These are phyloP conservation scores for Amphipoea lucens DNA, from an alignment of 2,888 invertebrate genomes.

Conservation along the genomic window DNA sequence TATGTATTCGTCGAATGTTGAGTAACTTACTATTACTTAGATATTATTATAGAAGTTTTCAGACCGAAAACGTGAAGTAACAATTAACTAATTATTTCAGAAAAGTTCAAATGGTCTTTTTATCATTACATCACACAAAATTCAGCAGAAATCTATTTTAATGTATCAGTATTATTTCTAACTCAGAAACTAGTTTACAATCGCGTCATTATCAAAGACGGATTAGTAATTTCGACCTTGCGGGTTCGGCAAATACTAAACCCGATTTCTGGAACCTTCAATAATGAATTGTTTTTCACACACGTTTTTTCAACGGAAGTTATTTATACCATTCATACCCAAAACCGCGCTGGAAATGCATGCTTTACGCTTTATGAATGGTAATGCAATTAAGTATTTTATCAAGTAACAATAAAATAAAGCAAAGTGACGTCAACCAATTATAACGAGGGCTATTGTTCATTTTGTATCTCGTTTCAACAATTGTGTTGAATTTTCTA, in stretches of 20 bases:
- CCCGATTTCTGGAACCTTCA: conserved; percentile 48
- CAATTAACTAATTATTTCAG: conserved; percentile 24
- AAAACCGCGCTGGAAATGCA: conserved; percentile 37
- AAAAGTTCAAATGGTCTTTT: conserved; percentile 32
- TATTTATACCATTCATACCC: conserved; percentile 31
- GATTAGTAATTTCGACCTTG: conserved; percentile 42
- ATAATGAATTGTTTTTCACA: conserved; percentile 44
- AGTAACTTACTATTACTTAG: conserved; percentile 10
- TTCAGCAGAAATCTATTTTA: conserved; percentile 9
- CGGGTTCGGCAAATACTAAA: conserved; percentile 34
- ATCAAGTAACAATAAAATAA: conserved; percentile 46
- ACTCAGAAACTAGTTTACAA: conserved; percentile 33
- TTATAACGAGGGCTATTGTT: conserved; percentile 66
- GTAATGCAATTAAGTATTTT: conserved; percentile 52
- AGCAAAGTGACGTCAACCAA: conserved; percentile 59
- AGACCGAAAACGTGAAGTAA: conserved; percentile 46
- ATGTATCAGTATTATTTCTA: conserved; percentile 14
- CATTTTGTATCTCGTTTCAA: conserved; percentile 58
- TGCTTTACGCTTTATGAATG: conserved; percentile 62
- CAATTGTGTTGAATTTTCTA: conserved; percentile 64
- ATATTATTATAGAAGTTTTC: conserved; percentile 40
- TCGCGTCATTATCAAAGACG: conserved; percentile 16
- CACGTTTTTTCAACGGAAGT: conserved; percentile 39
- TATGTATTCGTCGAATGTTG: conserved; percentile 2
- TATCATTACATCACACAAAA: conserved; percentile 20